A percentile compares a stretch with the other conserved stretches of the same genome.
Conservation (phyloP, 1,140 invertebrate species). For the Lordiphosa clarofinis region DNA sequence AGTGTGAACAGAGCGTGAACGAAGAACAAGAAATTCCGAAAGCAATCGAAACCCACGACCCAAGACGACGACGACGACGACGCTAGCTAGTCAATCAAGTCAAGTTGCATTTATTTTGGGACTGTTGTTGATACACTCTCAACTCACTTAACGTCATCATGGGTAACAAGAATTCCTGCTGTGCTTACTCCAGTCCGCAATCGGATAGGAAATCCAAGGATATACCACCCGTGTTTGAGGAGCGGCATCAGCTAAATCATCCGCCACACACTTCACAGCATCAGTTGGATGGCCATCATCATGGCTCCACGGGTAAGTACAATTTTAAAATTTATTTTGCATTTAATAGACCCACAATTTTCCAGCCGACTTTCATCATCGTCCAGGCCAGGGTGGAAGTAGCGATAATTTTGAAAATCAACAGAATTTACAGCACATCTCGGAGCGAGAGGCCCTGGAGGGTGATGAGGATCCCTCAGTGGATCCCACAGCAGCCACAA, state of each 20-base stretch:
- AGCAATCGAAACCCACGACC: not conserved
- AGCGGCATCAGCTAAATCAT: constrained; percentile 83
- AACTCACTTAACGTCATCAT: constrained; percentile 77
- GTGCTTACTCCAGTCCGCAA: constrained; percentile 86
- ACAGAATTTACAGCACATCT: constrained; percentile 98
- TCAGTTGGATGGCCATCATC: constrained; percentile 60
- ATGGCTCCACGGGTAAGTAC: constrained; percentile 24
- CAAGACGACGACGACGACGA: constrained; percentile 4
- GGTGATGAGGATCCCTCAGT: constrained; percentile 96
- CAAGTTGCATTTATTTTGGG: constrained; percentile 58
- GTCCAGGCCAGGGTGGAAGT: constrained; percentile 39
- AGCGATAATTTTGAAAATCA: constrained; percentile 80
- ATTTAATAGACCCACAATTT: too few species aligned
- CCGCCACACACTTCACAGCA: constrained; percentile 69
- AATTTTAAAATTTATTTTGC: too few species aligned
- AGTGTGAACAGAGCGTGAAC: constrained; percentile 53
- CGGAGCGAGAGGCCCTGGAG: constrained; percentile 97
- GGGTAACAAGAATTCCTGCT: constrained; percentile 90
- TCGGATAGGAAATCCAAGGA: constrained; percentile 80
- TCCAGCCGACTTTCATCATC: constrained; percentile 63
- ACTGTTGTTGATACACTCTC: constrained; percentile 3
- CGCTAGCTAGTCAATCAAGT: constrained; percentile 54
- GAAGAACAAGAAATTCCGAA: constrained; percentile 1
- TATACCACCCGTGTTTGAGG: constrained; percentile 82
- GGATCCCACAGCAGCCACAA: constrained; percentile 95